These are phyloP conservation scores for Erpobdella octoculata DNA, from an alignment of 2,888 invertebrate species.

Conservation along the genomic window DNA sequence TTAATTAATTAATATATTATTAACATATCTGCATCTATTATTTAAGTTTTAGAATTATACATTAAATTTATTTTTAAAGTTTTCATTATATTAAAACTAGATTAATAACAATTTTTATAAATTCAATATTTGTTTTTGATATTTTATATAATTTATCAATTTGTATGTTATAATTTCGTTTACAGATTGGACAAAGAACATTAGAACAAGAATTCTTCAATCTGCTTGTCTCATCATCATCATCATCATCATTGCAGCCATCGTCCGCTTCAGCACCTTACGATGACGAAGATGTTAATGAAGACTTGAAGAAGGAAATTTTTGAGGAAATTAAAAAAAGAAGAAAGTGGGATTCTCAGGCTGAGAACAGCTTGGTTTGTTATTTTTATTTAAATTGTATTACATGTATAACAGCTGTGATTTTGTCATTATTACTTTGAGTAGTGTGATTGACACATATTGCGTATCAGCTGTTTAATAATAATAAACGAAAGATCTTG, in stretches of 20 bases:
- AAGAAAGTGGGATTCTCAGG: constrained; percentile 88
- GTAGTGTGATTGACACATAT: too few species aligned
- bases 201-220: constrained; percentile 59
- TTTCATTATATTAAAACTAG: too few species aligned
- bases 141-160: neutral
- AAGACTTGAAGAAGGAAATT: constrained; percentile 76
- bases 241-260: constrained; percentile 49
- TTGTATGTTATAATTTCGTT: neutral
- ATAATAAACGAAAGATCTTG: too few species aligned
- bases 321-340: constrained; percentile 75
- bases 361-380: constrained; percentile 59
- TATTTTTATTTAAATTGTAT: neutral
- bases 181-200: constrained; percentile 72
- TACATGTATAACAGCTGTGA: neutral
- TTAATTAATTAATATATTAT: neutral
- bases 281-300: constrained; percentile 72
- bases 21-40: neutral
- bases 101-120: too few species aligned
- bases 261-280: constrained; percentile 36
- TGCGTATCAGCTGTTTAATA: too few species aligned
- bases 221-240: constrained; percentile 55
- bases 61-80: neutral
- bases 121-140: neutral
- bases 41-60: neutral
- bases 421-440: neutral